These are phyloP conservation scores for Pseudococcus jackbeardsleyi DNA, from an alignment of 2,888 invertebrate genomes.

Conservation along the genomic window DNA sequence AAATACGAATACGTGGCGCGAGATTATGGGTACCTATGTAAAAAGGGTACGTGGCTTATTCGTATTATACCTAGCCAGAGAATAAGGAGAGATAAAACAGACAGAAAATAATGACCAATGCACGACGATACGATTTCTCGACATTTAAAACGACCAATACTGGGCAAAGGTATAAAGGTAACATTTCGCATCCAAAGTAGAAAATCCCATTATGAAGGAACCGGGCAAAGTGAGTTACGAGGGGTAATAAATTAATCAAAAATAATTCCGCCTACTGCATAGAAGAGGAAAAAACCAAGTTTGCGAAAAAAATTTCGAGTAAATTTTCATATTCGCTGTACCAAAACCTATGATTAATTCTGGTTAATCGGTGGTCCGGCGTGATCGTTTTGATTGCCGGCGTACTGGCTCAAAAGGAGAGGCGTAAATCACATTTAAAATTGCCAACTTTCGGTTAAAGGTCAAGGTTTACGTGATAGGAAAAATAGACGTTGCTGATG, in stretches of 20 bases:
- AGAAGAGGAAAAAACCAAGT: neutral
- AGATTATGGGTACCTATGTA: neutral
- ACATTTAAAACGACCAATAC: neutral
- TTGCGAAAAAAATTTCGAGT: neutral
- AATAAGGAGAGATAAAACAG: neutral
- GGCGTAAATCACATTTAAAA: conserved; percentile 14
- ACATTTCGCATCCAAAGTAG: conserved; percentile 8
- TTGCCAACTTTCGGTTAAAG: conserved; percentile 32
- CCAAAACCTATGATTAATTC: neutral
- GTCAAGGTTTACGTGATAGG: conserved; percentile 44
- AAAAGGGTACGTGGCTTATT: neutral
- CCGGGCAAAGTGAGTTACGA: neutral
- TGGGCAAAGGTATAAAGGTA: neutral
- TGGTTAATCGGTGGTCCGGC: neutral
- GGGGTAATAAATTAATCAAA: conserved; percentile 8
- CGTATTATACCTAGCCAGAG: neutral
- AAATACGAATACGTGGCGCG: neutral
- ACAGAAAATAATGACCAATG: neutral
- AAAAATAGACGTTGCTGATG: neutral
- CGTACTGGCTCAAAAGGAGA: neutral
- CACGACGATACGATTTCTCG: neutral
- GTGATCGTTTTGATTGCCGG: neutral
- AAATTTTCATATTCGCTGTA: neutral
- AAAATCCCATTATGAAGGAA: neutral
- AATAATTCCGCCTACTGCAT: neutral